Conservation (phyloP, 2,888 invertebrate genomes). For the Rhagophthalmus giganteus region DNA sequence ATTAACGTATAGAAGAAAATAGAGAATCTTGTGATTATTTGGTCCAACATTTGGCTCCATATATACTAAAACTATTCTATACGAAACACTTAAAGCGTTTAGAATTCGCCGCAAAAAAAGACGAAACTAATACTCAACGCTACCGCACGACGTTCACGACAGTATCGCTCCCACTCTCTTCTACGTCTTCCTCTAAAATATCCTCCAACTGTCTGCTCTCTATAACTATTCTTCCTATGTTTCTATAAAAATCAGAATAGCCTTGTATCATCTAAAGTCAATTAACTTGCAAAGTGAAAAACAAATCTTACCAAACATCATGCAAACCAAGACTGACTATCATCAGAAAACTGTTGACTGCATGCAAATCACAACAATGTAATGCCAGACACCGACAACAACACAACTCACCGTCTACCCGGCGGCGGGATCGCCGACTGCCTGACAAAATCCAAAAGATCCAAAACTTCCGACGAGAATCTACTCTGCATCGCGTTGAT, state of each 20-base stretch:
- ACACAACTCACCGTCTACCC: constrained; percentile 46
- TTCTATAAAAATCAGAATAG: constrained; percentile 44
- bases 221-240: constrained; percentile 49
- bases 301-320: constrained; percentile 43
- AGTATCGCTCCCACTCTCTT: constrained; percentile 44
- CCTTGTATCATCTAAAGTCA: neutral
- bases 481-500: constrained; percentile 67
- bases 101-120: constrained; percentile 16
- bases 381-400: constrained; percentile 9
- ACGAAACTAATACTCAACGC: constrained; percentile 19
- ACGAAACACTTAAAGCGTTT: constrained; percentile 24
- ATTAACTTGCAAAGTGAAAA: neutral
- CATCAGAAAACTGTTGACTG: constrained; percentile 48
- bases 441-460: constrained; percentile 47
- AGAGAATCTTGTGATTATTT: constrained; percentile 25
- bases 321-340: constrained; percentile 50
- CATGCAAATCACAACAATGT: constrained; percentile 34
- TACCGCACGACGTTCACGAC: constrained; percentile 22
- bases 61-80: constrained; percentile 19
- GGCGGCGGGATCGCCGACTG: constrained; percentile 45
- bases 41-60: constrained; percentile 32
- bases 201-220: constrained; percentile 50
- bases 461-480: constrained; percentile 45
- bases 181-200: constrained; percentile 52
- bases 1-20: constrained; percentile 29